phyloP scores from a whole-genome alignment of 2,888 invertebrate genomes.

The Dinocampus coccinellae region DNA sequence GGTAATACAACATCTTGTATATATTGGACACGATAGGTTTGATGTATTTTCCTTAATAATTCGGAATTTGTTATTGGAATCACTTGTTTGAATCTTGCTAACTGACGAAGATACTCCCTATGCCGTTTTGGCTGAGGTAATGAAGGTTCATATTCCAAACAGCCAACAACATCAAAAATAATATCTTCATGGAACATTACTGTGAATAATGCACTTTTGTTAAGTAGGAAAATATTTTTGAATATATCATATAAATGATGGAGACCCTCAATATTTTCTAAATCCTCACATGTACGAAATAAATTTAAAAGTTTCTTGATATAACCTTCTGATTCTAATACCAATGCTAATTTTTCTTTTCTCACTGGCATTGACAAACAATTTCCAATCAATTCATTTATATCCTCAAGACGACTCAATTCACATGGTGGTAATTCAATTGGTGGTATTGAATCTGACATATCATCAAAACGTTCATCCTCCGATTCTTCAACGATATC shows the following conservation, averaged over 20 bases:
- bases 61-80: slow-evolving; percentile 96
- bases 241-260: slow-evolving; percentile 98
- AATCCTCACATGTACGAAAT: slow-evolving; percentile 97
- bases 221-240: slow-evolving; percentile 97
- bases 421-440: slow-evolving; percentile 97
- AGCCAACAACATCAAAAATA: slow-evolving; percentile 98
- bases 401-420: slow-evolving; percentile 92
- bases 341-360: slow-evolving; percentile 94
- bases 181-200: slow-evolving; percentile 97
- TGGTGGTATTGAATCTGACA: slow-evolving; percentile 94
- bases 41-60: slow-evolving; percentile 97
- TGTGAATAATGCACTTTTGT: slow-evolving; percentile 96
- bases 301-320: slow-evolving; percentile 94
- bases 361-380: slow-evolving; percentile 90
- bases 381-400: slow-evolving; percentile 91
- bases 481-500: slow-evolving; percentile 96
- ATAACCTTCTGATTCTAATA: slow-evolving; percentile 94
- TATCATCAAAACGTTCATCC: slow-evolving; percentile 97
- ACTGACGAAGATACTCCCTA: slow-evolving; percentile 93
- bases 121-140: slow-evolving; percentile 90
- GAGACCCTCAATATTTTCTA: slow-evolving; percentile 93
- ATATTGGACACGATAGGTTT: slow-evolving; percentile 99
- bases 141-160: slow-evolving; percentile 97
- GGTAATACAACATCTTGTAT: slow-evolving; percentile 99
- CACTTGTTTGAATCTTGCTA: slow-evolving; percentile 92